A percentile compares a stretch with the other conserved stretches of the same genome.
phyloP scores from a whole-genome alignment of 2,113 vertebrate species.

The Lipophrys pholis region DNA sequence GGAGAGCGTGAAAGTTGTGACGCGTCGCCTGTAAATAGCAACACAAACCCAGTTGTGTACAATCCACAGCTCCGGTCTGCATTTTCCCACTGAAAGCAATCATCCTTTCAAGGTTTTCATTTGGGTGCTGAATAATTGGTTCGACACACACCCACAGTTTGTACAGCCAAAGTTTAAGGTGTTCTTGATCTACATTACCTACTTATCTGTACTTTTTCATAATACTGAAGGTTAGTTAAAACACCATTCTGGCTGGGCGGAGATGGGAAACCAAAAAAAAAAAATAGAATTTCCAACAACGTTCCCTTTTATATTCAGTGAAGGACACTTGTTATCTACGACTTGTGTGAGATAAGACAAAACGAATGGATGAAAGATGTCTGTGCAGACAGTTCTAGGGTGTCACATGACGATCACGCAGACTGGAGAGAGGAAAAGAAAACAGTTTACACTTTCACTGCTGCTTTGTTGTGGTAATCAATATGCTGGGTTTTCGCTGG shows the following conservation, averaged over 20 bases:
- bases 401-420: too few relatives aligned
- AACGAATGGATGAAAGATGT: not conserved
- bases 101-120: conserved; percentile 57
- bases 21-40: conserved; percentile 45
- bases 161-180: conserved; percentile 22
- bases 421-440: too few relatives aligned
- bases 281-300: not conserved
- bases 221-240: conserved; percentile 10
- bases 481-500: too few relatives aligned
- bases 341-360: not conserved
- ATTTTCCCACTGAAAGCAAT: conserved; percentile 45
- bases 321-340: not conserved
- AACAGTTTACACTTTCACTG: too few relatives aligned
- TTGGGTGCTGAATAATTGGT: conserved; percentile 63
- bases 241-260: not conserved
- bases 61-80: conserved; percentile 26
- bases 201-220: conserved; percentile 25
- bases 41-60: conserved; percentile 32
- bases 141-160: conserved; percentile 44
- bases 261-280: not conserved
- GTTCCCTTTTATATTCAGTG: not conserved
- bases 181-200: conserved; percentile 26
- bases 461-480: too few relatives aligned
- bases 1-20: conserved; percentile 36
- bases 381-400: not conserved